These are phyloP conservation scores for Aleiodes testaceus DNA, from an alignment of 2,888 invertebrate genomes.

Conservation along the genomic window DNA sequence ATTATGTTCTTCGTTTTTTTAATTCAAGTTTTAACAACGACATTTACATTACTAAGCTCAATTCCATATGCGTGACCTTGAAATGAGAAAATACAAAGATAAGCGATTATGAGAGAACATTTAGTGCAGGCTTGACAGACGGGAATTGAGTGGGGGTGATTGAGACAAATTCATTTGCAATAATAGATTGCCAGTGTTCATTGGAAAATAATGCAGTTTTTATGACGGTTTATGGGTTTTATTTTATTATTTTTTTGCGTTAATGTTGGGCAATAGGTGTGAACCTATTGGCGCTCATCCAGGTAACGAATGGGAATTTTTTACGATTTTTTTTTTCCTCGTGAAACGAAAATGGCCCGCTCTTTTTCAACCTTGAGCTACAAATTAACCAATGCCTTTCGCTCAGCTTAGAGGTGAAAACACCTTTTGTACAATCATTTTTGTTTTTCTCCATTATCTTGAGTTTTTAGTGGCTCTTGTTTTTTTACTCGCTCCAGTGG, in stretches of 20 bases:
- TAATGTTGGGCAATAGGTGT: too few species aligned
- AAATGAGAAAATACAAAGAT: neutral
- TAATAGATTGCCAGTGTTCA: too few species aligned
- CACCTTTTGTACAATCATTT: neutral
- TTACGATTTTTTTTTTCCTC: constrained; percentile 7
- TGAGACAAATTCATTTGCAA: too few species aligned
- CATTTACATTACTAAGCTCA: neutral
- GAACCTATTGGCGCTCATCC: too few species aligned
- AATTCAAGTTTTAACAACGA: neutral
- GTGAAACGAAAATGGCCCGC: constrained; percentile 60
- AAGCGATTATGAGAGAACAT: constrained; percentile 12
- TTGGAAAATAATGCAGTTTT: too few species aligned
- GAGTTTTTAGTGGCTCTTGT: neutral
- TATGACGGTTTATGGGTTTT: too few species aligned
- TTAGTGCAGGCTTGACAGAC: constrained; percentile 2
- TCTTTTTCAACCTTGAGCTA: constrained; percentile 64
- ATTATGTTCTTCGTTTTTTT: neutral
- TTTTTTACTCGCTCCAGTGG: too few species aligned
- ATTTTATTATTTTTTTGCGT: too few species aligned
- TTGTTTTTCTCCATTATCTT: neutral
- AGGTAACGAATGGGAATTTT: neutral
- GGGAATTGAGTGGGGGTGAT: too few species aligned
- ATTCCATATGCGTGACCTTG: constrained; percentile 8
- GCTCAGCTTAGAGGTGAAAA: neutral
- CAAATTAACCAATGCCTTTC: constrained; percentile 61